These are phyloP conservation scores for Apeltes quadracus DNA, from an alignment of 2,113 vertebrate genomes.

Conservation along the genomic window DNA sequence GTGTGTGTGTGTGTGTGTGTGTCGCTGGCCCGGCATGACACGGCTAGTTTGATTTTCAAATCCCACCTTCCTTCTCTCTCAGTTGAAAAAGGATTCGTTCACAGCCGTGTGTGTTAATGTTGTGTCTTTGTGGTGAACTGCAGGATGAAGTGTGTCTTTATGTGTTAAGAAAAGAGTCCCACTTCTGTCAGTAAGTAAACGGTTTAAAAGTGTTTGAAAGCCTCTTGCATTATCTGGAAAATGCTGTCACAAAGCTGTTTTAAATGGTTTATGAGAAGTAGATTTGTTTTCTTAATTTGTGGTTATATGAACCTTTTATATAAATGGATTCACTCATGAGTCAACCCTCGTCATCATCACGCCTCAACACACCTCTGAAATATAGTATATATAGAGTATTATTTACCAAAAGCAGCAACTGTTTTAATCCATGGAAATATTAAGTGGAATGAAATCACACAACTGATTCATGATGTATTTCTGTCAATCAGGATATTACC, in stretches of 20 bases:
- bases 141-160: too few relatives aligned
- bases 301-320: neutral
- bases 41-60: slow-evolving; percentile 31
- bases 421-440: slow-evolving; percentile 25
- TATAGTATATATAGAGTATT: slow-evolving; percentile 13
- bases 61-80: neutral
- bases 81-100: neutral
- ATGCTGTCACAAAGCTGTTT: too few relatives aligned
- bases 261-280: too few relatives aligned
- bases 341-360: neutral
- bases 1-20: too few relatives aligned
- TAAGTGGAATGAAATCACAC: neutral
- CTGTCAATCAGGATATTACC: neutral
- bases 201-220: neutral
- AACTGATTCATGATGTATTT: neutral
- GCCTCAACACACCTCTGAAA: neutral
- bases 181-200: neutral
- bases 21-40: slow-evolving; percentile 49
- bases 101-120: too few relatives aligned
- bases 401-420: slow-evolving; percentile 28
- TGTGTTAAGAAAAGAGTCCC: neutral
- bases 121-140: too few relatives aligned
- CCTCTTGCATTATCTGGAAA: neutral
- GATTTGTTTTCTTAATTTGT: neutral
- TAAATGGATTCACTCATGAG: neutral